Evolutionary conservation across 2,888 invertebrate genomes (phyloP), one percentile per base, ranked within the genome.

Genomic region (Therioaphis trifolii): DNA sequence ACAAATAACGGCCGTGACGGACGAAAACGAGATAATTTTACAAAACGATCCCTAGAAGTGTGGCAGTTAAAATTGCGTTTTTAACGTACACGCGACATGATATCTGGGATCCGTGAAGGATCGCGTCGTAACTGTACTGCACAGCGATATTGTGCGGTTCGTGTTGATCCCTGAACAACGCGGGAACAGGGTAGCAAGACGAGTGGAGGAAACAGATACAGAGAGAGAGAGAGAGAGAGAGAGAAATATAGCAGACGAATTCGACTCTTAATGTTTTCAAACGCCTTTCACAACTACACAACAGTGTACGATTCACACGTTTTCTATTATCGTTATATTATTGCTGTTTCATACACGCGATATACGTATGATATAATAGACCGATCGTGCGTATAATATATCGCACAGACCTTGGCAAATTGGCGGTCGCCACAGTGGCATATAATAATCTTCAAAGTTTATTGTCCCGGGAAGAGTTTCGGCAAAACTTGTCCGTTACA

Each of bases 351-450:
- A 9, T 55, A 1, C 9, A 55, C 1, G 1, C 4, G 18, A 15
- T 2, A 46, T 46, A 46, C 21, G 21, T 55, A 55, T 55, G 12
- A n/a, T 55, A 4, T 5, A 0, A 18, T 55, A n/a, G 15, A 66
- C n/a, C 69, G 14, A n/a, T 69, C 24, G 24, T 69, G 43, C 15
- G 69, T 46, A 69, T n/a, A n/a, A n/a, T n/a, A n/a, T n/a, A n/a
- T n/a, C n/a, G n/a, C n/a, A n/a, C n/a, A n/a, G 35, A 69, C 69
- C 43, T 74, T 55, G 11, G 15, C 52, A 74, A 74, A 55, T 74
- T 74, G 74, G 74, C 15, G 55, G 21, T 74, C 35, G n/a, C n/a
- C n/a, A n/a, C n/a, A n/a, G n/a, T n/a, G 24, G 24, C 40, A n/a
- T 14, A 49, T 14, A n/a, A 49, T 27, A 24, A 21, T 35, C 15